Evolutionary conservation across 2,113 vertebrate species (phyloP), one percentile per base, ranked within the genome.

Genomic region (Ceyx cyanopectus): DNA sequence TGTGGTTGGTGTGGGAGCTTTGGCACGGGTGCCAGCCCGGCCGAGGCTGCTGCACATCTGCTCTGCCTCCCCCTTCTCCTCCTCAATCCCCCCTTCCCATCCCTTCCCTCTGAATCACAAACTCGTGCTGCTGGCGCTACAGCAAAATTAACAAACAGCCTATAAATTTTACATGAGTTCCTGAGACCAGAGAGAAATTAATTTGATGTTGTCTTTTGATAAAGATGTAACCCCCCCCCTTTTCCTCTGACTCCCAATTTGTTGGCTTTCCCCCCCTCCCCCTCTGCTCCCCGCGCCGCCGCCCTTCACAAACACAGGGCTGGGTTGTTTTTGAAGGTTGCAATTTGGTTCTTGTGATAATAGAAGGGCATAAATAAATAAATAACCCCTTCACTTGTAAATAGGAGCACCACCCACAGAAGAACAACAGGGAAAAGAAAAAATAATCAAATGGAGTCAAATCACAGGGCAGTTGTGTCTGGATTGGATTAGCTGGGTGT

Each of bases 131-230:
- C 94, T 65, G 91, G 93, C 92, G 13, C 93, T 95, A 94, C 92
- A 96, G 97, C 85, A 97, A 97, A 97, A 97, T 97, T 97, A 97
- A 97, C 97, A 97, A 97, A 88, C 96, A 97, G 89, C 94, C 92
- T 80, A 97, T 98, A 97, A 94, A 97, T 98, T 98, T 98, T 98
- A 95, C 97, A 98, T 97, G 97, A 98, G 96, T 85, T 96, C 80
- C 88, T 5, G 48, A 95, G 88, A 97, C 91, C 43, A 85, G 95
- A 81, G 86, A 97, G 94, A 97, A 97, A 98, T 97, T 98, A 98
- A 98, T 97, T 96, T 97, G 97, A 96, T 97, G 95, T 97, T 97
- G 96, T 97, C 96, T 97, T 98, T 97, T 96, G 91, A 97, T 97
- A 97, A 97, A 97, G 95, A 96, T 93, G 95, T 96, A 93, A 37